Evolutionary conservation across 2,888 invertebrate species (phyloP).

Genomic region (Drosophila paramelanica): DNA sequence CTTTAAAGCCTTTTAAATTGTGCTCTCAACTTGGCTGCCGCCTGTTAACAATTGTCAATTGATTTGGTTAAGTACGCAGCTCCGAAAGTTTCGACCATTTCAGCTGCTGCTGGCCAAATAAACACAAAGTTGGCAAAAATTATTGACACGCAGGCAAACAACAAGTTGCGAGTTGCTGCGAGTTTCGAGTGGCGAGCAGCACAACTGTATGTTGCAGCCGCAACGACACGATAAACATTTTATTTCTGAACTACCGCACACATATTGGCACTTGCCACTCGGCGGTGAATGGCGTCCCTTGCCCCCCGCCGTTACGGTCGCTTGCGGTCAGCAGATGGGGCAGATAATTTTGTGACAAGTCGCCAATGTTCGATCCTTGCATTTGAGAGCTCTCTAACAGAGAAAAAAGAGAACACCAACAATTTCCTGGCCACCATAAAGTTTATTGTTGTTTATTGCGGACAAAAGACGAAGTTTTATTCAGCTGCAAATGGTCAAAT

Average conservation of each 20-base stretch:
- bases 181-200: constrained; percentile 20
- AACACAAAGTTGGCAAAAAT: constrained; percentile 36
- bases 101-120: constrained; percentile 31
- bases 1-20: constrained; percentile 19
- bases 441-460: constrained; percentile 58
- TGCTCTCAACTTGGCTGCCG: constrained; percentile 8
- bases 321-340: constrained; percentile 44
- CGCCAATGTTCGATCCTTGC: constrained; percentile 34
- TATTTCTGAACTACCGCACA: constrained; percentile 52
- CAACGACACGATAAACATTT: constrained; percentile 66
- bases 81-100: constrained; percentile 6
- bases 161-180: constrained; percentile 24
- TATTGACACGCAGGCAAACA: constrained; percentile 45
- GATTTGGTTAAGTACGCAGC: constrained; percentile 33
- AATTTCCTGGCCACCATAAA: constrained; percentile 32
- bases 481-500: constrained; percentile 18
- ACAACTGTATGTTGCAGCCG: constrained; percentile 32
- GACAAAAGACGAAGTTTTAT: constrained; percentile 22
- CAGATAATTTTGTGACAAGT: constrained; percentile 56
- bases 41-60: constrained; percentile 49
- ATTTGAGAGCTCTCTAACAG: constrained; percentile 11
- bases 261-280: constrained; percentile 23
- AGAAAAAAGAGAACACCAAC: constrained; percentile 7
- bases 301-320: not conserved
- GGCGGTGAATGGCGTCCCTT: not conserved